These are phyloP conservation scores for Chelon labrosus DNA, from an alignment of 2,797 vertebrate genomes.

Conservation along the genomic window DNA sequence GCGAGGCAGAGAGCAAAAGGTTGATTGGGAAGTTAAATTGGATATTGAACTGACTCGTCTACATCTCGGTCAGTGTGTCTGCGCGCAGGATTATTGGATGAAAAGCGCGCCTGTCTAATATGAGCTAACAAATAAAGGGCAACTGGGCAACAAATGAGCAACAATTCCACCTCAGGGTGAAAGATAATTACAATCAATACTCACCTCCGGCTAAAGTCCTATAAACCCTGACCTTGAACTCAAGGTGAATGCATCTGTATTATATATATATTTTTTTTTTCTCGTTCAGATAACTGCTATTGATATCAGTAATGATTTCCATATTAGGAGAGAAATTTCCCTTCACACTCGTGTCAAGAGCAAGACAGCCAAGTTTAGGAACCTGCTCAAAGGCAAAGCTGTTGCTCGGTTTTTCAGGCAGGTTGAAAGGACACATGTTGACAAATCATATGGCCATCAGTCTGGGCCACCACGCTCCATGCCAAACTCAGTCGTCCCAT, in stretches of 20 bases:
- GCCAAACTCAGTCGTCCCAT: slow-evolving; percentile 73
- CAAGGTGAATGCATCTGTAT: slow-evolving; percentile 4
- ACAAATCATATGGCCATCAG: slow-evolving; percentile 67
- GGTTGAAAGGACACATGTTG: slow-evolving; percentile 63
- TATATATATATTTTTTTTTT: not conserved
- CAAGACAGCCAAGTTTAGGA: slow-evolving; percentile 4
- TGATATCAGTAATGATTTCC: slow-evolving; percentile 51
- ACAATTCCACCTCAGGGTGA: slow-evolving; percentile 60
- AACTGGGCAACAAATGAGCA: slow-evolving; percentile 51
- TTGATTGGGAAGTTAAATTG: slow-evolving; percentile 70
- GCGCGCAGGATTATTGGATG: slow-evolving; percentile 31
- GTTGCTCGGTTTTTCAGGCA: slow-evolving; percentile 12
- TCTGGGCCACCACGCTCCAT: slow-evolving; percentile 57
- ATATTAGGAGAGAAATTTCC: slow-evolving; percentile 31
- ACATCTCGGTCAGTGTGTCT: slow-evolving; percentile 28
- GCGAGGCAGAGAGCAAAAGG: slow-evolving; percentile 51
- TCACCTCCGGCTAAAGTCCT: slow-evolving; percentile 42
- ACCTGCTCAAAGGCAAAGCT: slow-evolving; percentile 11
- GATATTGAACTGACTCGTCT: slow-evolving; percentile 68
- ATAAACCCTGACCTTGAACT: slow-evolving; percentile 49
- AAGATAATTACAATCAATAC: slow-evolving; percentile 75
- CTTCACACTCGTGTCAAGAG: slow-evolving; percentile 49
- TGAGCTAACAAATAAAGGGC: slow-evolving; percentile 40
- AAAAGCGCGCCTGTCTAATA: slow-evolving; percentile 31
- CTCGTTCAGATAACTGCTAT: slow-evolving; percentile 28